A percentile compares a stretch with the other conserved stretches of the same genome.
Conservation (phyloP, 2,888 invertebrate species). For the Scaptomyza tumidula region DNA sequence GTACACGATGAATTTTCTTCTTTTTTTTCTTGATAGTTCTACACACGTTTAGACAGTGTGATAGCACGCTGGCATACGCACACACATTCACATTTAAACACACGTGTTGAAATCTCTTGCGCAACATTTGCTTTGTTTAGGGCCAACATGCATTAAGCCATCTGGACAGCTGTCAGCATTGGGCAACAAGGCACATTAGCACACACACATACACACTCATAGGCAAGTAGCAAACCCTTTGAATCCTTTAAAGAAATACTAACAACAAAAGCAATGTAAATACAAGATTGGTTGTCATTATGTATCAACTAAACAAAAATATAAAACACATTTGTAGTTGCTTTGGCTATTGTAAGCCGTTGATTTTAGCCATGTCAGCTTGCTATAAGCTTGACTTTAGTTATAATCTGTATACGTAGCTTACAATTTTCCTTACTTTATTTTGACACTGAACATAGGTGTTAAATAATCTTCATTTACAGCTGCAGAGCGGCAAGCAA, state of each 20-base stretch:
- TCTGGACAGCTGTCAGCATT: slow-evolving; percentile 57
- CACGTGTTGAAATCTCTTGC: slow-evolving; percentile 24
- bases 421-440: background rate
- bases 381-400: slow-evolving; percentile 3
- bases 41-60: no score
- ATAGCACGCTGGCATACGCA: no score
- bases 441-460: background rate
- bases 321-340: slow-evolving; percentile 28
- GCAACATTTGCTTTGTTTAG: slow-evolving; percentile 59
- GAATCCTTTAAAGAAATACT: slow-evolving; percentile 20
- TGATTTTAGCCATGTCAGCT: slow-evolving; percentile 5
- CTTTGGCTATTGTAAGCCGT: slow-evolving; percentile 1
- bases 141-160: slow-evolving; percentile 53
- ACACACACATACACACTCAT: background rate
- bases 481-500: slow-evolving; percentile 23
- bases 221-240: slow-evolving; percentile 42
- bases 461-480: slow-evolving; percentile 34
- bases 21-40: no score
- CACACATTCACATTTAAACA: background rate
- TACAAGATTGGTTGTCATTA: slow-evolving; percentile 44
- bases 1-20: no score
- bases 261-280: slow-evolving; percentile 52
- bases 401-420: slow-evolving; percentile 1
- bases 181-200: slow-evolving; percentile 42
- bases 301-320: slow-evolving; percentile 36